Evolutionary conservation across 2,797 vertebrate species (phyloP).

Genomic region (Loriculus beryllinus): DNA sequence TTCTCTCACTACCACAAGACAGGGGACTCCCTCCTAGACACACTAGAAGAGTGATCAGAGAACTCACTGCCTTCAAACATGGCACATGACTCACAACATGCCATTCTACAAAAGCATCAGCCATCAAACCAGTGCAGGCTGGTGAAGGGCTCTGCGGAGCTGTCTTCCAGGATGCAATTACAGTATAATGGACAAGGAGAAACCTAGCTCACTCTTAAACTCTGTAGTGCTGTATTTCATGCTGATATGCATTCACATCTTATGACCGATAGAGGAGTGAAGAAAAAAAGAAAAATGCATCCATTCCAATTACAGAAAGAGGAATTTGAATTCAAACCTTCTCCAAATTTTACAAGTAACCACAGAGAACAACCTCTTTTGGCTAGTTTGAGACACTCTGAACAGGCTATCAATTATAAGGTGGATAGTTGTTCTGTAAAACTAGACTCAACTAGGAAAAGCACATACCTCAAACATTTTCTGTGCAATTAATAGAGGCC

Average conservation of each 20-base stretch:
- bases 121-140: background rate
- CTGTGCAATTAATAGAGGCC: background rate
- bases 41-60: background rate
- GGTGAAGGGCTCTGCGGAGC: background rate
- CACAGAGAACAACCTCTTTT: background rate
- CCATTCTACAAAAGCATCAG: background rate
- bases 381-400: background rate
- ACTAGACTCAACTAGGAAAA: background rate
- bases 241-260: background rate
- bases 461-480: background rate
- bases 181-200: background rate
- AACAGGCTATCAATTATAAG: background rate
- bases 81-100: background rate
- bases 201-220: background rate
- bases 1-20: background rate
- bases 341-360: background rate
- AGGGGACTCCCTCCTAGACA: background rate
- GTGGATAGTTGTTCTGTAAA: background rate
- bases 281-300: background rate
- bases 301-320: background rate
- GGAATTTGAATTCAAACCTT: background rate
- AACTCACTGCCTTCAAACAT: background rate
- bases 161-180: background rate
- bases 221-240: background rate
- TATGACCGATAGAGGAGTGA: accelerated